Evolutionary conservation across 2,113 vertebrate genomes (phyloP), one percentile per base, ranked within the genome.

Genomic region (Xyliphius kryptos): DNA sequence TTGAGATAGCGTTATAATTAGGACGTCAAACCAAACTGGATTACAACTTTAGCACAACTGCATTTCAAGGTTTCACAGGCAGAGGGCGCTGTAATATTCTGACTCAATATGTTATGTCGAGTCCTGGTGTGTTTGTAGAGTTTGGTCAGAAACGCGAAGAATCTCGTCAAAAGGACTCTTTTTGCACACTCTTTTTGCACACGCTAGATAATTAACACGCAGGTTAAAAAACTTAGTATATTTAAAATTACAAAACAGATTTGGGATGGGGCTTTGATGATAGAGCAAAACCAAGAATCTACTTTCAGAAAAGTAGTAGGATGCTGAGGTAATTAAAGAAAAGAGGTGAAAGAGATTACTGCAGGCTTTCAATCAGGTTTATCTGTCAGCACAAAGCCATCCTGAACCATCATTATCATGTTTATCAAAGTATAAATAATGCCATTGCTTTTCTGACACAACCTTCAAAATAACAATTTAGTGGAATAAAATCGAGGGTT

Each of bases 121-220:
- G 67, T 52, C 56, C 56, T 32, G 63, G 73, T 65, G 56, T 44
- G 67, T 69, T 69, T 70, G 60, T 58, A 63, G 38, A 51, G 19
- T 66, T 69, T 78, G 67, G 74, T 78, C 61, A 68, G 74, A 75
- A 78, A 75, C 76, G 72, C 71, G 65, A 74, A 63, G 68, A 60
- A 65, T 62, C 67, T 67, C 51, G 68, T 71, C 65, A 69, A 68
- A 77, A 59, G 36, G 54, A 60, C 61, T 67, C 68, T 56, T 71
- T 68, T 74, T 71, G 69, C 75, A 66, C 63, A 72, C 74, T 74
- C 57, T 63, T 56, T 72, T 67, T 59, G 60, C 66, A 20, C 37
- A 69, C 66, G 72, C 67, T 63, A 63, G 63, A 77, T 70, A 59
- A 71, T 72, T 74, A 77, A 74, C 63, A 74, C 69, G 67, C 54